Evolutionary conservation across 2,797 vertebrate species (phyloP).

Genomic region (Sitta carolinensis): DNA sequence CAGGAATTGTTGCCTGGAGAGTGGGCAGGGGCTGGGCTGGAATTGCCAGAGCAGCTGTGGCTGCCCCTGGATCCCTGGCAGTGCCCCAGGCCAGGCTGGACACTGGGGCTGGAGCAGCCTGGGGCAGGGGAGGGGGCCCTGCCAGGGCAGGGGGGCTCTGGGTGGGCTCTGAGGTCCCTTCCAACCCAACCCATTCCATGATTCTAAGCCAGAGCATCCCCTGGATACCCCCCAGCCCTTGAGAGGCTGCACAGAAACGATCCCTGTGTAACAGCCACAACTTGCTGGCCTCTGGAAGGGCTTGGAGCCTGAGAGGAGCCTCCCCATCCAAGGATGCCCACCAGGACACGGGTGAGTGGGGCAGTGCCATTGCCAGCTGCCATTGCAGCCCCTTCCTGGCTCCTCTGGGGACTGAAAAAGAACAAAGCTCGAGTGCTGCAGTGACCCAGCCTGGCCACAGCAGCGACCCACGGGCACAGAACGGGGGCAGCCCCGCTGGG

Average conservation of each 20-base stretch:
- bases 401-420: not conserved
- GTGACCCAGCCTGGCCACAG: rapidly evolving
- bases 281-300: not conserved
- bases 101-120: not conserved
- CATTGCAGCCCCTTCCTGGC: not conserved
- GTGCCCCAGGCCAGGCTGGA: not conserved
- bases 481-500: not conserved
- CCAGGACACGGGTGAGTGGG: not conserved
- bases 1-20: not conserved
- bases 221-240: too few species aligned
- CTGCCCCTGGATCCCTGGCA: not conserved
- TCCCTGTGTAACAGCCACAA: rapidly evolving
- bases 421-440: not conserved
- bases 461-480: not conserved
- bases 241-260: not conserved
- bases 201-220: not conserved
- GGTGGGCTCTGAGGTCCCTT: rapidly evolving
- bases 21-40: not conserved
- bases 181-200: not conserved
- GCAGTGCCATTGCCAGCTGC: not conserved
- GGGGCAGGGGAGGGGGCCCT: not conserved
- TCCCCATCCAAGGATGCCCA: not conserved
- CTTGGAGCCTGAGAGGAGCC: not conserved
- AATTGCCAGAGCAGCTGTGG: not conserved
- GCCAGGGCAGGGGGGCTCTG: not conserved